Percentiles rank a stretch among this genome's conserved stretches.
These are phyloP conservation scores for Atopsyche davidsoni DNA, from an alignment of 1,140 invertebrate species.

Conservation along the genomic window DNA sequence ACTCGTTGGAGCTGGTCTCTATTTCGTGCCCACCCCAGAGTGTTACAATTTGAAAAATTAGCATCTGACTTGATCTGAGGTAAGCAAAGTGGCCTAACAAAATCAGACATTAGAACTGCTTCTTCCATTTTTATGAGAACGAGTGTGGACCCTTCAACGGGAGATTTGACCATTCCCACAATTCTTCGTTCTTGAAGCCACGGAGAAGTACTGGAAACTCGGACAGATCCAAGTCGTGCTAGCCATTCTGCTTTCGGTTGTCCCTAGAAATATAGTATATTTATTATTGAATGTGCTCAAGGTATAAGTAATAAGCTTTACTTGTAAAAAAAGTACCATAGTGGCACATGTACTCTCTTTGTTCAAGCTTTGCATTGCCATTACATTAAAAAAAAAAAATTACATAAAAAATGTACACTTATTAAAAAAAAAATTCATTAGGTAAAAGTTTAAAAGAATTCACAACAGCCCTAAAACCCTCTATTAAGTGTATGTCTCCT, in stretches of 20 bases:
- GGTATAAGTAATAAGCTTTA: no score
- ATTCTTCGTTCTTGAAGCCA: conserved; percentile 84
- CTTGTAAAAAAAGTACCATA: no score
- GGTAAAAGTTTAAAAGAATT: background rate
- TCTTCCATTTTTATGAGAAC: conserved; percentile 75
- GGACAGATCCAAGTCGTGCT: conserved; percentile 68
- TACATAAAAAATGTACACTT: background rate
- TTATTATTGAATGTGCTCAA: no score
- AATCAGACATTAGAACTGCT: conserved; percentile 69
- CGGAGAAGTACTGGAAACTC: conserved; percentile 69
- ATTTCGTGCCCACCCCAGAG: conserved; percentile 76
- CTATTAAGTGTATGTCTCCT: background rate
- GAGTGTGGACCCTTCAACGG: conserved; percentile 78
- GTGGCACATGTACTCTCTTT: no score
- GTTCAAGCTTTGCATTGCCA: no score
- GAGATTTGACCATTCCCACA: conserved; percentile 82
- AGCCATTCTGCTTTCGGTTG: conserved; percentile 82
- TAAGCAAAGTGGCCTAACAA: conserved; percentile 75
- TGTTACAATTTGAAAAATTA: conserved; percentile 56
- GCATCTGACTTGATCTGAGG: conserved; percentile 38
- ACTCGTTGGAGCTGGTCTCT: conserved; percentile 72
- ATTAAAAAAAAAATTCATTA: background rate
- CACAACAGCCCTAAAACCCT: background rate
- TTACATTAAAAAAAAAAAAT: conserved; percentile 1
- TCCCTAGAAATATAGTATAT: no score